Conservation (phyloP, 2,113 vertebrate species). For the Platanista minor region DNA sequence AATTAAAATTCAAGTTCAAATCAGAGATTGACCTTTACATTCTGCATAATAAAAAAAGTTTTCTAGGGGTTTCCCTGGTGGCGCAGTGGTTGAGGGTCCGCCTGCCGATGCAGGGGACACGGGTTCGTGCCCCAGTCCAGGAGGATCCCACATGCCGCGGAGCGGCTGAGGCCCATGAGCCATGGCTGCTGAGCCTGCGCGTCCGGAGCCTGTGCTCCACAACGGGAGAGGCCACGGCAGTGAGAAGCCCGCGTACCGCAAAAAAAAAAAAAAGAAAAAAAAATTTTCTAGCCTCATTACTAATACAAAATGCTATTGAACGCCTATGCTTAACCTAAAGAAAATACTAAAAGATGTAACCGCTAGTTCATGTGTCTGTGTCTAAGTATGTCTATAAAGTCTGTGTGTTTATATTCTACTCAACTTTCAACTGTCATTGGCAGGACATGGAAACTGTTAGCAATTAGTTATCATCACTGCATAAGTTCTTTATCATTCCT, state of each 20-base stretch:
- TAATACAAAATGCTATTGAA: background rate
- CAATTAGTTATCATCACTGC: background rate
- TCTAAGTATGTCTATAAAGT: background rate
- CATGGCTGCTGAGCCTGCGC: too few species aligned
- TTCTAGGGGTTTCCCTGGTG: too few species aligned
- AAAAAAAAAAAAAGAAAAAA: too few species aligned
- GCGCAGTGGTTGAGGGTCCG: too few species aligned
- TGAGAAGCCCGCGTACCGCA: too few species aligned
- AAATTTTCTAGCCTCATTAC: background rate
- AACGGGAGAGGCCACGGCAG: too few species aligned
- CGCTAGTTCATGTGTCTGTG: background rate
- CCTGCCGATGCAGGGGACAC: too few species aligned
- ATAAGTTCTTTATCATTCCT: too few species aligned
- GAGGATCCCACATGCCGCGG: too few species aligned
- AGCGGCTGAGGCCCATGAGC: too few species aligned
- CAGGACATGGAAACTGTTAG: background rate
- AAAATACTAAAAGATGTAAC: background rate
- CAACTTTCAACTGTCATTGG: background rate
- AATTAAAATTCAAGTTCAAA: background rate
- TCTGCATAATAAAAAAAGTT: background rate
- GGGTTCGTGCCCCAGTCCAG: too few species aligned
- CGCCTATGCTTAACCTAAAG: background rate
- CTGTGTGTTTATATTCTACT: background rate
- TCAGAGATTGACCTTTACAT: background rate
- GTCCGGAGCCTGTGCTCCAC: too few species aligned